These are phyloP conservation scores for Conus canariensis DNA, from an alignment of 2,888 invertebrate genomes.

Conservation along the genomic window DNA sequence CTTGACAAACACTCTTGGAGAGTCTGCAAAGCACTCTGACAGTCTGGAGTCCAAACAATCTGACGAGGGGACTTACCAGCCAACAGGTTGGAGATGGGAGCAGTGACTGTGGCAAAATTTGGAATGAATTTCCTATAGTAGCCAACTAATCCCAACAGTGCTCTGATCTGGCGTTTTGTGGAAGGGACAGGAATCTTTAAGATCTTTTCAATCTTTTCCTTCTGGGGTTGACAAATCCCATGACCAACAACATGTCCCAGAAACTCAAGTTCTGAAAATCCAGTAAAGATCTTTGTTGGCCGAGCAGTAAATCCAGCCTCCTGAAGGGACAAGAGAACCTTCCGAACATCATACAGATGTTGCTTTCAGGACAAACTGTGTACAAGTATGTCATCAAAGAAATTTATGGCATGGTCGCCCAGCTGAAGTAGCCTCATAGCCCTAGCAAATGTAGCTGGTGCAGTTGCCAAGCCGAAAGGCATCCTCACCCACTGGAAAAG, in stretches of 20 bases:
- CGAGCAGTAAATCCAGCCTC: constrained; percentile 49
- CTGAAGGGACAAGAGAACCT: constrained; percentile 25
- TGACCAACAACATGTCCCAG: constrained; percentile 28
- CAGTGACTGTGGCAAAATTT: background rate
- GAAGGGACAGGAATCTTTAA: background rate
- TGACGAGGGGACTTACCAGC: background rate
- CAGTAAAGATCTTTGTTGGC: constrained; percentile 16
- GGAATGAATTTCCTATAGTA: constrained; percentile 3
- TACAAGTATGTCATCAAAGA: constrained; percentile 34
- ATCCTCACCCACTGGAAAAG: constrained; percentile 38
- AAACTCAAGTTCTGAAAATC: constrained; percentile 26
- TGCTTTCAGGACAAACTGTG: constrained; percentile 24
- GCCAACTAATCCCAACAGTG: constrained; percentile 33
- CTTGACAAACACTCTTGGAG: background rate
- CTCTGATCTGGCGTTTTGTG: constrained; percentile 17
- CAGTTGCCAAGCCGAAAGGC: constrained; percentile 39
- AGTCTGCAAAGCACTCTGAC: background rate
- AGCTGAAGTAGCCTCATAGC: constrained; percentile 25
- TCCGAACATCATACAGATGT: constrained; percentile 22
- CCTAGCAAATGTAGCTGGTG: constrained; percentile 43
- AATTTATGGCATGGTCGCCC: constrained; percentile 11
- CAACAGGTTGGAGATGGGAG: constrained; percentile 3
- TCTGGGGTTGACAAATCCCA: constrained; percentile 13
- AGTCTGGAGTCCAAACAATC: background rate
- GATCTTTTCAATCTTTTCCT: constrained; percentile 25